These are phyloP conservation scores for Myiotriccus ornatus DNA, from an alignment of 2,797 vertebrate genomes.

Conservation along the genomic window DNA sequence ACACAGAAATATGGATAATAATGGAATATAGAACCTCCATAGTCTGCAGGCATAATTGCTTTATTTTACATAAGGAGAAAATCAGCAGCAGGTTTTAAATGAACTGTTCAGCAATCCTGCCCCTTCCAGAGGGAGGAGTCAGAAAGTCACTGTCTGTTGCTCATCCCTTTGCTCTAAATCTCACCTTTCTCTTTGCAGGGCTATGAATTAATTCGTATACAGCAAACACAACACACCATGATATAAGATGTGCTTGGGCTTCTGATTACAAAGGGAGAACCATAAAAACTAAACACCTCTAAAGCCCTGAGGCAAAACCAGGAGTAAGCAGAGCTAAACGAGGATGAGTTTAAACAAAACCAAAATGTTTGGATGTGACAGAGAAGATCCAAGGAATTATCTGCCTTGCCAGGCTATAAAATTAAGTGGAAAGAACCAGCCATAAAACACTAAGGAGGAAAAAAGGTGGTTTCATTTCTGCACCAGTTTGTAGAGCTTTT, in stretches of 20 bases:
- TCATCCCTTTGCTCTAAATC: background rate
- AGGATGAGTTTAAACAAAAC: background rate
- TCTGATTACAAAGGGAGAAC: background rate
- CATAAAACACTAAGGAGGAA: background rate
- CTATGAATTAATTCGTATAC: background rate
- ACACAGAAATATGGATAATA: background rate
- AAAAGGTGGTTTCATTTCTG: background rate
- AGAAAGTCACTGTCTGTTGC: background rate
- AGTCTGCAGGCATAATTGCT: background rate
- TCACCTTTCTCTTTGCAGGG: background rate
- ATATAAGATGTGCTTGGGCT: background rate
- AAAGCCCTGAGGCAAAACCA: background rate
- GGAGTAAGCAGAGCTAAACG: background rate
- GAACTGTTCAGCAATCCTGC: background rate
- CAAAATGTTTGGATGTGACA: background rate
- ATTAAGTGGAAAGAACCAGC: conserved; percentile 1
- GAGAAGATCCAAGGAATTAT: conserved; percentile 10
- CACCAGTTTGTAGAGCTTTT: background rate
- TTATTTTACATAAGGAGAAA: background rate
- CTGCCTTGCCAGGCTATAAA: background rate
- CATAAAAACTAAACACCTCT: background rate
- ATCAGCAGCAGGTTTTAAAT: background rate
- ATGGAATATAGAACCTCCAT: background rate
- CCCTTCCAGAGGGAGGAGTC: background rate
- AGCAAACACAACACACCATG: background rate